These are phyloP conservation scores for Zygaena filipendulae DNA, from an alignment of 2,888 invertebrate genomes.

Conservation along the genomic window DNA sequence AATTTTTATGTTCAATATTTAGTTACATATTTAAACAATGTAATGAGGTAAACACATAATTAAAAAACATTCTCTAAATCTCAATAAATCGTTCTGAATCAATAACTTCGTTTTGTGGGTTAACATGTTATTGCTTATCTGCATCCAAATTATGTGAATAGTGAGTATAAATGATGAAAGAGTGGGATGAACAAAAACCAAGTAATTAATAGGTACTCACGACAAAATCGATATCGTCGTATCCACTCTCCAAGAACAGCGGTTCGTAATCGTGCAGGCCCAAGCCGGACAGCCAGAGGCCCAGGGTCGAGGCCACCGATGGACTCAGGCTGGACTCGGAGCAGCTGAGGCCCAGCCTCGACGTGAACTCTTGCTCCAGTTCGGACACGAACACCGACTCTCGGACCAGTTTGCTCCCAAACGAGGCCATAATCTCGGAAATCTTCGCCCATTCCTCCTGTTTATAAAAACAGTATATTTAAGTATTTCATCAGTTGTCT, in stretches of 20 bases:
- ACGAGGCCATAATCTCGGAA: conserved; percentile 94
- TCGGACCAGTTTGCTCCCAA: conserved; percentile 84
- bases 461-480: conserved; percentile 16
- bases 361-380: conserved; percentile 82
- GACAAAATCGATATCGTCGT: conserved; percentile 91
- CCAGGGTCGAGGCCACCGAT: conserved; percentile 73
- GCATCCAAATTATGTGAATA: too few relatives aligned
- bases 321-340: conserved; percentile 70
- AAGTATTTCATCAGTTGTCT: too few relatives aligned
- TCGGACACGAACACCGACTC: conserved; percentile 84
- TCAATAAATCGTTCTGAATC: too few relatives aligned
- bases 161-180: too few relatives aligned
- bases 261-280: conserved; percentile 86
- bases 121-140: too few relatives aligned
- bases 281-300: conserved; percentile 82
- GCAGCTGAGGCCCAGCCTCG: conserved; percentile 71
- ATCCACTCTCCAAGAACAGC: conserved; percentile 87
- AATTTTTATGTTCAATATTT: too few relatives aligned
- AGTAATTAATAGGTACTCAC: conserved; percentile 79
- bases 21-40: too few relatives aligned
- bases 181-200: too few relatives aligned
- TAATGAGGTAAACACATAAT: too few relatives aligned
- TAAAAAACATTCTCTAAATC: too few relatives aligned
- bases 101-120: too few relatives aligned
- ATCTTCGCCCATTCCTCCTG: conserved; percentile 97